Evolutionary conservation across 2,113 vertebrate genomes (phyloP).

Genomic region (Odobenus rosmarus): DNA sequence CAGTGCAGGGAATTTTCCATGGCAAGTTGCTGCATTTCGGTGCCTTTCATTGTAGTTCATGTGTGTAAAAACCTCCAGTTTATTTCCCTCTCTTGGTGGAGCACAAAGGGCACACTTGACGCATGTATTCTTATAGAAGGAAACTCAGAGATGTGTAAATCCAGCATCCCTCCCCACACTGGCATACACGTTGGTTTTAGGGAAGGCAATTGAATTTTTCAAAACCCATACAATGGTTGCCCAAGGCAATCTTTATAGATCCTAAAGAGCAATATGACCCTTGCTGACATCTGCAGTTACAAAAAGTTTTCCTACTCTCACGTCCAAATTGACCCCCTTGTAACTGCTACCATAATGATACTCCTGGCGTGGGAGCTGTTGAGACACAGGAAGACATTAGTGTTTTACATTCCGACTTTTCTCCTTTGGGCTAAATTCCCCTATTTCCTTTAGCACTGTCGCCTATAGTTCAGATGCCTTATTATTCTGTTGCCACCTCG

Average conservation of each 20-base stretch:
- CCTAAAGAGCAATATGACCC: neutral
- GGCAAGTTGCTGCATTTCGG: neutral
- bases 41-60: neutral
- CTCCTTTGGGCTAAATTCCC: neutral
- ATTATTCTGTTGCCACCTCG: neutral
- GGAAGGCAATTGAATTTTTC: conserved; percentile 30
- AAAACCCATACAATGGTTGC: neutral
- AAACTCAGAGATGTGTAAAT: neutral
- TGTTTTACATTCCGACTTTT: neutral
- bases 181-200: neutral
- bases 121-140: neutral
- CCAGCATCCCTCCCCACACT: neutral
- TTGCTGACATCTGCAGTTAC: neutral
- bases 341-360: neutral
- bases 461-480: neutral
- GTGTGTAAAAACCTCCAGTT: neutral
- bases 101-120: neutral
- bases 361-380: neutral
- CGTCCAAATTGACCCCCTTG: conserved; percentile 16
- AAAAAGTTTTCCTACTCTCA: conserved; percentile 41
- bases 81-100: neutral
- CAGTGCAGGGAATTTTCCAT: neutral
- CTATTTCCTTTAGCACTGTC: neutral
- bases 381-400: neutral
- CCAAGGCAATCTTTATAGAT: neutral